These are phyloP conservation scores for Drosophila falleni DNA, from an alignment of 2,888 invertebrate genomes.

Conservation along the genomic window DNA sequence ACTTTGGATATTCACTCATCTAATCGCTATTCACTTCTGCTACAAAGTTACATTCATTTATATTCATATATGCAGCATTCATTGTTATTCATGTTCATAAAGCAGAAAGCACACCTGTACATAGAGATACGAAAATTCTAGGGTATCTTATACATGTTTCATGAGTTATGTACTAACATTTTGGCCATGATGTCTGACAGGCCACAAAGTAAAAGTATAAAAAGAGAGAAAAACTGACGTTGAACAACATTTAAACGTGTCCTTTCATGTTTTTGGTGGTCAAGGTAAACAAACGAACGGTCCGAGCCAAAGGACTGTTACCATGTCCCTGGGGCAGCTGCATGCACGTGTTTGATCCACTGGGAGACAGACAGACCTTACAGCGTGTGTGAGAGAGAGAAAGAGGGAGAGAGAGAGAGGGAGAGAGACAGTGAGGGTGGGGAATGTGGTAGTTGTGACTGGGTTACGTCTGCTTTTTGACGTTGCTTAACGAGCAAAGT, in stretches of 20 bases:
- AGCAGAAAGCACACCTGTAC: background rate
- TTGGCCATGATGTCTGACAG: slow-evolving; percentile 41
- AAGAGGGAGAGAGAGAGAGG: background rate
- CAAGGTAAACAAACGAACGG: slow-evolving; percentile 61
- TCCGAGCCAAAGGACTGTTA: slow-evolving; percentile 17
- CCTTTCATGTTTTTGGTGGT: slow-evolving; percentile 61
- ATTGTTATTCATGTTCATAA: slow-evolving; percentile 14
- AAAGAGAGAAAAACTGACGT: slow-evolving; percentile 28
- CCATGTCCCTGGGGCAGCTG: slow-evolving; percentile 43
- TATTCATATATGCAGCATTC: slow-evolving; percentile 5
- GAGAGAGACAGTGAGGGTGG: background rate
- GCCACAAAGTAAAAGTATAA: background rate
- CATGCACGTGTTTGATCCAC: slow-evolving; percentile 44
- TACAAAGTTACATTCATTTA: background rate
- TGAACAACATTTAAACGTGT: slow-evolving; percentile 64
- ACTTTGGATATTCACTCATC: background rate
- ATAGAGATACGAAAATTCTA: slow-evolving; percentile 1
- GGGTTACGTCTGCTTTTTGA: slow-evolving; percentile 31
- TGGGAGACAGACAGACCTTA: background rate
- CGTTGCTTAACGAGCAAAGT: slow-evolving; percentile 16
- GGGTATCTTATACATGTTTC: slow-evolving; percentile 41
- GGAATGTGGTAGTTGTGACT: slow-evolving; percentile 13
- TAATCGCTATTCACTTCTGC: background rate
- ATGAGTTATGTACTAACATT: slow-evolving; percentile 21
- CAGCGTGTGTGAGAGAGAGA: background rate